phyloP scores from a whole-genome alignment of 2,888 invertebrate species.

The Ochropleura plecta region DNA sequence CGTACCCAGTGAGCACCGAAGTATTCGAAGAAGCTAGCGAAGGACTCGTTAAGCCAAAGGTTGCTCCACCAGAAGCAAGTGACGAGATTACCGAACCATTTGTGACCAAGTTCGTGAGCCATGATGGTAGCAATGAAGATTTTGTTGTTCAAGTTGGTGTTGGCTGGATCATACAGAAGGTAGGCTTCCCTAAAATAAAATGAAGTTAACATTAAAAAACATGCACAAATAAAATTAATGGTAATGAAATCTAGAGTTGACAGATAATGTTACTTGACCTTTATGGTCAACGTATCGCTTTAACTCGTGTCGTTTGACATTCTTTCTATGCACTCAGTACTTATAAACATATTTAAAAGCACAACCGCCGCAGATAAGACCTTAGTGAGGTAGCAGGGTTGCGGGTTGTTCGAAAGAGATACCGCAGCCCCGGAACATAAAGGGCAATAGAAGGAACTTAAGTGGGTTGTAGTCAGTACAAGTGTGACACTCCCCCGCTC shows the following conservation, averaged over 20 bases:
- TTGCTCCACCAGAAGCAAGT: constrained; percentile 95
- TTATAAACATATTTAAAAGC: too few relatives aligned
- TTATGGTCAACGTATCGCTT: neutral
- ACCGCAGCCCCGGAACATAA: too few relatives aligned
- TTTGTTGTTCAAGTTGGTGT: constrained; percentile 85
- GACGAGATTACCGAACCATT: constrained; percentile 96
- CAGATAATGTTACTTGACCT: neutral
- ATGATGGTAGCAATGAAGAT: constrained; percentile 91
- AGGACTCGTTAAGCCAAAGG: constrained; percentile 93
- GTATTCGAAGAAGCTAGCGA: constrained; percentile 94
- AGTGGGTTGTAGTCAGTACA: too few relatives aligned
- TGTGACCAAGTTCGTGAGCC: constrained; percentile 95
- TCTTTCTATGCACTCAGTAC: neutral
- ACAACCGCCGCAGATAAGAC: too few relatives aligned
- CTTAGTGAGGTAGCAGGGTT: too few relatives aligned
- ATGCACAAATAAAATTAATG: too few relatives aligned
- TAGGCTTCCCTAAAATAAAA: constrained; percentile 83
- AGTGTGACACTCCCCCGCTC: too few relatives aligned
- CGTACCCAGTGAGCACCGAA: constrained; percentile 90
- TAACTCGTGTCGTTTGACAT: neutral
- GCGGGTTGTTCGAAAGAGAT: too few relatives aligned
- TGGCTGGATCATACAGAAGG: constrained; percentile 82
- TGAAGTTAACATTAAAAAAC: neutral
- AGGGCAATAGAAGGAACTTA: too few relatives aligned
- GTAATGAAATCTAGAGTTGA: neutral